phyloP scores from a whole-genome alignment of 2,113 vertebrate species.

The zebrafish (Danio rerio) region GRCz12tu NC_133176.1:21591501-21592000 shows the following conservation, averaged over 20 bases:
- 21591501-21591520: no score
- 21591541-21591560: no score
- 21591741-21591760: background rate
- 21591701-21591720: background rate
- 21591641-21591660: background rate
- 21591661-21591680: background rate
- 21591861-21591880: conserved; percentile 4
- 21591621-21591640: background rate
- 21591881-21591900: conserved; percentile 84
- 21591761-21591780: background rate
- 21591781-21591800: background rate
- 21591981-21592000: conserved; percentile 91
- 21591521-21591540: no score
- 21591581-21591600: no score
- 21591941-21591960: conserved; percentile 90
- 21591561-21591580: background rate
- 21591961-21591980: conserved; percentile 95
- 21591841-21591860: background rate
- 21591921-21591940: conserved; percentile 83
- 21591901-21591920: conserved; percentile 88
- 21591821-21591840: background rate
- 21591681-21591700: background rate
- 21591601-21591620: no score
- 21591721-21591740: background rate
- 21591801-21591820: background rate